These are phyloP conservation scores for Pectinophora gossypiella DNA, from an alignment of 1,140 invertebrate genomes.

Conservation along the genomic window DNA sequence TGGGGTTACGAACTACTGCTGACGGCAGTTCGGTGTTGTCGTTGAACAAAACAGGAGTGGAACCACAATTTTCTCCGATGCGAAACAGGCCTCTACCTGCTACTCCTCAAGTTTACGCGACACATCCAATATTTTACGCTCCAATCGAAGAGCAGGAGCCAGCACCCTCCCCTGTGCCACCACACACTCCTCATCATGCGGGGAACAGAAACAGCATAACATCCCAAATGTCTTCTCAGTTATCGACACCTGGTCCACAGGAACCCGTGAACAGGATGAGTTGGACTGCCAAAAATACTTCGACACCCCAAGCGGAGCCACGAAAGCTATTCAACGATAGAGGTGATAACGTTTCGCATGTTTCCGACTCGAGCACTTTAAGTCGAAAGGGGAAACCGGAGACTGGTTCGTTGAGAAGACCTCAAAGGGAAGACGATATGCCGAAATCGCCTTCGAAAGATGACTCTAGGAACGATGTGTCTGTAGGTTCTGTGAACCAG, in stretches of 20 bases:
- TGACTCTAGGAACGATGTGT: slow-evolving; percentile 48
- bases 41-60: slow-evolving; percentile 78
- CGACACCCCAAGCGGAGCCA: slow-evolving; percentile 59
- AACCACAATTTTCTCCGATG: slow-evolving; percentile 75
- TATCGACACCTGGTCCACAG: slow-evolving; percentile 59
- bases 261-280: slow-evolving; percentile 62
- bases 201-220: slow-evolving; percentile 54
- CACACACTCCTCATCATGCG: slow-evolving; percentile 29
- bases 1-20: slow-evolving; percentile 88
- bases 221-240: slow-evolving; percentile 48
- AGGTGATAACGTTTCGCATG: slow-evolving; percentile 39
- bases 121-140: slow-evolving; percentile 74
- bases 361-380: slow-evolving; percentile 44
- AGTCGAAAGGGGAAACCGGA: slow-evolving; percentile 63
- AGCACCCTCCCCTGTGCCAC: slow-evolving; percentile 58
- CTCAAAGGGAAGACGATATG: slow-evolving; percentile 46
- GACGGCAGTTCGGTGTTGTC: slow-evolving; percentile 88
- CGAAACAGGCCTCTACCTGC: slow-evolving; percentile 77
- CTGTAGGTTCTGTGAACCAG: slow-evolving; percentile 34
- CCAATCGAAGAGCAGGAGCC: slow-evolving; percentile 81
- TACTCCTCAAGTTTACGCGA: slow-evolving; percentile 66
- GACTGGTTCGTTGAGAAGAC: slow-evolving; percentile 59
- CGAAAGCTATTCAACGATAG: slow-evolving; percentile 48
- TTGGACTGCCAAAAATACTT: slow-evolving; percentile 71
- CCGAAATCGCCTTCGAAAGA: slow-evolving; percentile 54